These are phyloP conservation scores for Amblyopsis rosae DNA, from an alignment of 2,113 vertebrate genomes.

Conservation along the genomic window DNA sequence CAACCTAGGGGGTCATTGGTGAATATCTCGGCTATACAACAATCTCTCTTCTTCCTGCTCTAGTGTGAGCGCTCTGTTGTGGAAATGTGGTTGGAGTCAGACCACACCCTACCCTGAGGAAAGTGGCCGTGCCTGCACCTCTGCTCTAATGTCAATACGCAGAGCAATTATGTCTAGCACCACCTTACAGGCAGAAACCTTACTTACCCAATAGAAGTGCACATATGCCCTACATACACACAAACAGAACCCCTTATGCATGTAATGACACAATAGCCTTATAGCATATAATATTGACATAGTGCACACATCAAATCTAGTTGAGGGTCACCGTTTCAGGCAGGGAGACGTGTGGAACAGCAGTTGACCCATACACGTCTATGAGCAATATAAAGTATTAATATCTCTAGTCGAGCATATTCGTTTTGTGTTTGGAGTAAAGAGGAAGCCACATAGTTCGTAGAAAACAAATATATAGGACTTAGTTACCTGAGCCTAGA, in stretches of 20 bases:
- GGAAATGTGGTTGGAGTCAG: slow-evolving; percentile 49
- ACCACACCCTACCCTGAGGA: slow-evolving; percentile 60
- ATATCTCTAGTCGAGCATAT: no score
- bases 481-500: no score
- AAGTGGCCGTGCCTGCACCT: slow-evolving; percentile 33
- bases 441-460: no score
- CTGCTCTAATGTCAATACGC: slow-evolving; percentile 49
- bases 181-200: slow-evolving; percentile 32
- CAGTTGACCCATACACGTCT: no score
- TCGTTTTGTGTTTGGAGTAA: no score
- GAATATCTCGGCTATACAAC: no score
- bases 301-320: not conserved
- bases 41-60: slow-evolving; percentile 1
- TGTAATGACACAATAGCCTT: not conserved
- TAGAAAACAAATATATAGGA: no score
- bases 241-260: not conserved
- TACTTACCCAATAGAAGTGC: slow-evolving; percentile 8
- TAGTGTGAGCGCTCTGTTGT: slow-evolving; percentile 27
- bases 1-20: no score
- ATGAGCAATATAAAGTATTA: no score
- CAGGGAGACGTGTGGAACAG: no score
- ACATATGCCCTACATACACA: not conserved
- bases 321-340: not conserved
- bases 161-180: slow-evolving; percentile 43
- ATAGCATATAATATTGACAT: not conserved